Evolutionary conservation across 2,113 vertebrate genomes (phyloP), one percentile per base, ranked within the genome.

Genomic region (Vimba vimba): DNA sequence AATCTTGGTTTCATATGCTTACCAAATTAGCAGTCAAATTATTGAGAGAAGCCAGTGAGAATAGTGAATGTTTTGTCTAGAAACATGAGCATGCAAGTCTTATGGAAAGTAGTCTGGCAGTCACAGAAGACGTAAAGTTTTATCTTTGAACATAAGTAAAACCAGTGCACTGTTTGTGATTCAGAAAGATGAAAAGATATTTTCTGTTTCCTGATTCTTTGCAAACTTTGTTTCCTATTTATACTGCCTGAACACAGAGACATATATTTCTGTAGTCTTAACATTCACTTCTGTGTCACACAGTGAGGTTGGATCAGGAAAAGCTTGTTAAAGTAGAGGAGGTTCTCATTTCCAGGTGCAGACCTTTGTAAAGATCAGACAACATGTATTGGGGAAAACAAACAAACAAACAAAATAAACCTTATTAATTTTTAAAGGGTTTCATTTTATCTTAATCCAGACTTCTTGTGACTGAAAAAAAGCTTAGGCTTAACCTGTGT

Each of bases 11-110:
- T 82, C 84, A 64, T 85, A 39, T 83, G 74, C 82, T 87, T 80
- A 87, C 82, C 88, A 87, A 87, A 87, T 82, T 82, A 82, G 64
- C 30, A 86, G 81, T 71, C 60, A 66, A 50, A 76, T 50, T 75
- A 66, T 13, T 52, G 25, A 47, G 25, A 57, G 50, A 27, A n/a
- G 33, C 27, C 8, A 75, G n/a, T 15, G 25, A 33, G 6, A 50
- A 39, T 25, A 30, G 33, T 23, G 25, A 15, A 55, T 66, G 8
- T 55, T 27, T 55, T 25, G 78, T 45, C 13, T 77, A 21, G 30
- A 69, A 36, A 69, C 30, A 68, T 50, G 36, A 36, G 25, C 75
- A 84, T 23, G 69, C 69, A 81, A 81, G 62, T 86, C 36, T 64
- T 27, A 86, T 84, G 75, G 75, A 79, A 83, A 74, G 78, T 1